Evolutionary conservation across 2,797 vertebrate genomes (phyloP).

Genomic region (Lutra lutra): DNA sequence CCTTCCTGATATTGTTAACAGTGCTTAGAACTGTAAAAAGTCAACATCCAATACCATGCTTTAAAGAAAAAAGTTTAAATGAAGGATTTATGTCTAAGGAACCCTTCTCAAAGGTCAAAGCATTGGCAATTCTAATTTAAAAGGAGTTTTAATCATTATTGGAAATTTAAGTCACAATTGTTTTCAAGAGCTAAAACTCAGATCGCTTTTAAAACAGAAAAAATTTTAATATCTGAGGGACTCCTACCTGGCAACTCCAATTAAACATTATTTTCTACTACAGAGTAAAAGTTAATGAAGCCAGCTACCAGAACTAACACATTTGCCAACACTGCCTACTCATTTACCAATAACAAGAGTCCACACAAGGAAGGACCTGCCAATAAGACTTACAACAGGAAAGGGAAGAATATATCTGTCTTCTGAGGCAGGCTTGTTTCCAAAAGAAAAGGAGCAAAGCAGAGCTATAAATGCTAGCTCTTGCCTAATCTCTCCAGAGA

Average conservation of each 20-base stretch:
- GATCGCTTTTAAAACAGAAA: conserved; percentile 78
- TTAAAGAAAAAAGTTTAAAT: conserved; percentile 84
- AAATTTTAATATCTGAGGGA: conserved; percentile 68
- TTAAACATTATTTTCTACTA: conserved; percentile 36
- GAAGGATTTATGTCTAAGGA: conserved; percentile 77
- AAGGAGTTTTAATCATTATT: conserved; percentile 78
- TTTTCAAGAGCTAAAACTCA: conserved; percentile 79
- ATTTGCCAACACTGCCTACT: not conserved
- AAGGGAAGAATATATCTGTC: not conserved
- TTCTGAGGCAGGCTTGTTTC: not conserved
- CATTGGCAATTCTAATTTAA: conserved; percentile 81
- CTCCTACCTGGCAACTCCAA: conserved; percentile 63
- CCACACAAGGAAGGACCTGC: not conserved
- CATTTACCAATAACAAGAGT: not conserved
- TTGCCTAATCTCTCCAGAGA: not conserved
- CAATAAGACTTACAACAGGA: not conserved
- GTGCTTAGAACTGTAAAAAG: conserved; percentile 81
- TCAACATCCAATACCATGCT: conserved; percentile 80
- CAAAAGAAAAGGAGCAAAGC: not conserved
- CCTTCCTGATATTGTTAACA: conserved; percentile 79
- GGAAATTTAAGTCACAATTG: conserved; percentile 79
- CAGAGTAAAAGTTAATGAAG: not conserved
- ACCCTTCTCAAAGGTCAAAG: conserved; percentile 70
- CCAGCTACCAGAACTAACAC: not conserved
- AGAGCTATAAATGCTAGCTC: not conserved